Evolutionary conservation across 1,140 invertebrate genomes (phyloP).

Genomic region (Matsumurasca onukii): DNA sequence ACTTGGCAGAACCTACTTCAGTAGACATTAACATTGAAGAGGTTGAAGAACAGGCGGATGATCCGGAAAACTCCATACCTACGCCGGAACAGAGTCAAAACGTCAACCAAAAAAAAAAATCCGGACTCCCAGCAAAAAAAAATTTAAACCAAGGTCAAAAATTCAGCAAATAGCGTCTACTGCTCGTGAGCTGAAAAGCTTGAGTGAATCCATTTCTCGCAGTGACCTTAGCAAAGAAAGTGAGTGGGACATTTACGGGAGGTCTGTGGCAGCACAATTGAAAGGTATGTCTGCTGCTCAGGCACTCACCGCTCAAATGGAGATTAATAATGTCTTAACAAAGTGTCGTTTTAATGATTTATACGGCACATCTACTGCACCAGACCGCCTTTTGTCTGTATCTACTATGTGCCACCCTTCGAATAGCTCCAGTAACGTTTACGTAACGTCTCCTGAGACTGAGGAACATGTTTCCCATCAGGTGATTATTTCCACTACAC

Average conservation of each 20-base stretch:
- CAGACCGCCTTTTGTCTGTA: too few species aligned
- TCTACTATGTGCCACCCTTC: too few species aligned
- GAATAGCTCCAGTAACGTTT: too few species aligned
- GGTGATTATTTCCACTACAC: too few species aligned
- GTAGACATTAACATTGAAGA: not conserved
- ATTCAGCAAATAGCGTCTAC: not conserved
- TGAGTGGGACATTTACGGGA: conserved; percentile 11
- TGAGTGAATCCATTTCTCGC: not conserved
- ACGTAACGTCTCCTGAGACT: too few species aligned
- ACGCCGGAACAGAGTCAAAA: too few species aligned
- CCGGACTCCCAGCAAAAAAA: not conserved
- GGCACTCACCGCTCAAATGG: not conserved
- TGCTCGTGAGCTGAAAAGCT: not conserved
- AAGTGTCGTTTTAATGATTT: conserved; percentile 13
- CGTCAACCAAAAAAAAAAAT: too few species aligned
- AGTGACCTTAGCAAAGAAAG: not conserved
- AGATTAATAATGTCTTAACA: conserved; percentile 7
- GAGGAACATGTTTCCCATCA: too few species aligned
- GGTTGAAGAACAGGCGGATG: not conserved
- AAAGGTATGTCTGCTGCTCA: conserved; percentile 2
- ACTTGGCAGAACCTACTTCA: not conserved
- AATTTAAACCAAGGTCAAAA: not conserved
- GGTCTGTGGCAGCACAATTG: not conserved
- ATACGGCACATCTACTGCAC: too few species aligned
- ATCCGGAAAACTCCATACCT: not conserved